phyloP scores from a whole-genome alignment of 2,888 invertebrate species.

The Gastrophysa polygoni region DNA sequence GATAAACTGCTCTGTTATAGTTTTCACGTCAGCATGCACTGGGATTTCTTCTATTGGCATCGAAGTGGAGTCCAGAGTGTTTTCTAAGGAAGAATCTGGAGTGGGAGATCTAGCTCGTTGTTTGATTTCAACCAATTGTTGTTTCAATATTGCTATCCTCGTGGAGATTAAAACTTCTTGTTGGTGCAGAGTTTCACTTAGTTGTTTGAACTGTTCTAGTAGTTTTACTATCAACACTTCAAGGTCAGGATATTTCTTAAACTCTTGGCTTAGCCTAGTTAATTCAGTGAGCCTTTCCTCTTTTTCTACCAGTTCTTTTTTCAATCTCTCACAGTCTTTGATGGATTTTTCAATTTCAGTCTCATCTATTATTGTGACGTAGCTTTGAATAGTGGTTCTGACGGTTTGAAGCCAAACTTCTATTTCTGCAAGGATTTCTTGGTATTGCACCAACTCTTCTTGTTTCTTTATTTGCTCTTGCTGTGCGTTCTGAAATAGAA shows the following conservation, averaged over 20 bases:
- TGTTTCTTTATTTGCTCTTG: constrained; percentile 61
- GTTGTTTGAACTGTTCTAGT: constrained; percentile 63
- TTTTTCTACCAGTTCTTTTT: constrained; percentile 57
- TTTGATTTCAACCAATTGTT: constrained; percentile 56
- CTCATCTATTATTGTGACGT: constrained; percentile 40
- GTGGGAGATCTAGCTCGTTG: constrained; percentile 45
- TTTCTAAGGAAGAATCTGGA: constrained; percentile 62
- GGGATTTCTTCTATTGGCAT: constrained; percentile 73
- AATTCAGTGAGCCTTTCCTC: constrained; percentile 61
- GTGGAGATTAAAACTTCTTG: constrained; percentile 67
- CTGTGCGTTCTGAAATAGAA: constrained; percentile 60
- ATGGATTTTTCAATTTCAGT: constrained; percentile 51
- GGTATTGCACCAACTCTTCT: constrained; percentile 63
- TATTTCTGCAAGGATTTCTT: constrained; percentile 61
- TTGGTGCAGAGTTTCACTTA: constrained; percentile 66
- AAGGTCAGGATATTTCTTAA: constrained; percentile 60
- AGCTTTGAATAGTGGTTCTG: constrained; percentile 47
- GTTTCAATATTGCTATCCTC: constrained; percentile 64
- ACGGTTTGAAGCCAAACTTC: constrained; percentile 63
- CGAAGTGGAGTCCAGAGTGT: constrained; percentile 70
- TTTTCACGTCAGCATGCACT: constrained; percentile 43
- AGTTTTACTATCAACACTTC: constrained; percentile 59
- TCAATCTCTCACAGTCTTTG: constrained; percentile 49
- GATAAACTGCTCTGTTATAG: constrained; percentile 37
- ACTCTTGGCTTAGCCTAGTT: constrained; percentile 58